A percentile compares a stretch with the other conserved stretches of the same genome.
Conservation (phyloP, 2,113 vertebrate species). For the Bettongia penicillata region DNA sequence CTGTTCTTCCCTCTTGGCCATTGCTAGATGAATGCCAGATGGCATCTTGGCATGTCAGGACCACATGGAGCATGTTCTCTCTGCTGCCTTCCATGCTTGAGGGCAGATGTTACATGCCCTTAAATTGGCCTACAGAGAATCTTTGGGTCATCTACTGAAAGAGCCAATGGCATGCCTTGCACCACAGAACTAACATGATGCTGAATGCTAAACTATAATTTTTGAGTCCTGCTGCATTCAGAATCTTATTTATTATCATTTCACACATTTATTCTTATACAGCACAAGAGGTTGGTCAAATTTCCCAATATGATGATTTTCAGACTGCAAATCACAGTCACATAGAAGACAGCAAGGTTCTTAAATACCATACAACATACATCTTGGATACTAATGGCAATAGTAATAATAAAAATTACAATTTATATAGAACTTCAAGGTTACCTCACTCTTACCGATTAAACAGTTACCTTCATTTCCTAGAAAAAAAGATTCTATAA, state of each 20-base stretch:
- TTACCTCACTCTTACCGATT: not conserved
- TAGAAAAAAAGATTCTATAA: not conserved
- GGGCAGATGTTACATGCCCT: constrained; percentile 1
- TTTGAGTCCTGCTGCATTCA: not conserved
- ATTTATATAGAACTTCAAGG: not conserved
- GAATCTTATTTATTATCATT: not conserved
- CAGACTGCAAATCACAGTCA: not conserved
- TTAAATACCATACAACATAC: not conserved
- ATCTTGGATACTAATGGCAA: not conserved
- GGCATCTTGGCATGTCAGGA: not conserved
- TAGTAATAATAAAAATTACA: not conserved
- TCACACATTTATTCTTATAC: not conserved
- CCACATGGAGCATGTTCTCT: not conserved
- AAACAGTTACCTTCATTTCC: not conserved
- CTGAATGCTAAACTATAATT: not conserved
- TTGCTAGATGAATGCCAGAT: not conserved
- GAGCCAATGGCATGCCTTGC: not conserved
- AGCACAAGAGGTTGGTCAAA: not conserved
- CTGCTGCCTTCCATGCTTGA: not conserved
- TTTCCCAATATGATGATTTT: not conserved
- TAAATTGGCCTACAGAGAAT: not conserved
- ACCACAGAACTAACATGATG: not conserved
- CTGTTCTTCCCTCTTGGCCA: not conserved
- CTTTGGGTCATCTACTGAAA: not conserved
- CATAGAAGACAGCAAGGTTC: not conserved